Percentiles rank a stretch among this genome's conserved stretches.
These are phyloP conservation scores for Eleutherodactylus coqui DNA, from an alignment of 2,797 vertebrate genomes.

Conservation along the genomic window DNA sequence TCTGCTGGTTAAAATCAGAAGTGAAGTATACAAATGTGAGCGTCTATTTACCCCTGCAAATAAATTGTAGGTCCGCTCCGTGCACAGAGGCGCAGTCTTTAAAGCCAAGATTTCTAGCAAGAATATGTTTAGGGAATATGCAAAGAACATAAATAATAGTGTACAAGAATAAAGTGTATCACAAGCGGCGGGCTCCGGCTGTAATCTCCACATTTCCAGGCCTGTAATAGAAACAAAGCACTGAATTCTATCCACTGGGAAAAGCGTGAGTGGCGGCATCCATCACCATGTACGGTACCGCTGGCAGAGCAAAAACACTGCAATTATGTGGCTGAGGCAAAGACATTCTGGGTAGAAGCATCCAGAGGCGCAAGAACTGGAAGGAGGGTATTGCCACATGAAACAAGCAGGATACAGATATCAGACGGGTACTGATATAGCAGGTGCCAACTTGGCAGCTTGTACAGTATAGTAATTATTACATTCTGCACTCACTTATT, in stretches of 20 bases:
- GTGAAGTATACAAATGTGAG: constrained; percentile 33
- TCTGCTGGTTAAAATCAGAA: constrained; percentile 28
- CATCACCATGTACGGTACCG: background rate
- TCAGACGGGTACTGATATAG: too few species aligned
- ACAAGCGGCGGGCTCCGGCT: background rate
- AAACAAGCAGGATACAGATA: background rate
- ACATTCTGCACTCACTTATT: too few species aligned
- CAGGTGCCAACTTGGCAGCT: too few species aligned
- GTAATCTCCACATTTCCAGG: background rate
- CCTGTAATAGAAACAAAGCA: constrained; percentile 16
- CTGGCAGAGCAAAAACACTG: background rate
- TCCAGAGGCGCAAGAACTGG: background rate
- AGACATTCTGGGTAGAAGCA: background rate
- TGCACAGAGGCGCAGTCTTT: constrained; percentile 5
- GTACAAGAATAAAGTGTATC: background rate
- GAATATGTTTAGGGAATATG: constrained; percentile 33
- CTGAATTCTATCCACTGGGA: constrained; percentile 8
- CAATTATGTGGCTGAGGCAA: background rate
- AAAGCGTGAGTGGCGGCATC: constrained; percentile 6
- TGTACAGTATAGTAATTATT: too few species aligned
- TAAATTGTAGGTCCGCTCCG: constrained; percentile 4
- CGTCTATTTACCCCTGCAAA: constrained; percentile 19
- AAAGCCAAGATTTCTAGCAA: constrained; percentile 7
- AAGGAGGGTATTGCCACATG: background rate
- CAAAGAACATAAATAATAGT: constrained; percentile 31